Base-by-base conservation (phyloP, 2,888 invertebrate species). In the Nomada ruficornis region DNA sequence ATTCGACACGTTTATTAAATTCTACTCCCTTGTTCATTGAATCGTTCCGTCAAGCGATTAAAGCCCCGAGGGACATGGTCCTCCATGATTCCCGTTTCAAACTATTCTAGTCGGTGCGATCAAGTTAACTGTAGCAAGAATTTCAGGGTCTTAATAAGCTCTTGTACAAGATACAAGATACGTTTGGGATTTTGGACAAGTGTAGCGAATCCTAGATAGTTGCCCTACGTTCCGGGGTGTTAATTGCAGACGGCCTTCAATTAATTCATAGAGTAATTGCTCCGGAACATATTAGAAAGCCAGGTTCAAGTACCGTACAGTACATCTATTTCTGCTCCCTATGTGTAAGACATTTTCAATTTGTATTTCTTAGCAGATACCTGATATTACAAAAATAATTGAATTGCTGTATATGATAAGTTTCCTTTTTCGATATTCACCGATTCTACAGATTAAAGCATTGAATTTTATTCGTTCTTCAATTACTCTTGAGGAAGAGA, bases 111-210 rank as follows among this genome's bases (percentile, higher is more conserved):
- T 50, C 9, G 36, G 18, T n/a, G 15, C 54, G 42, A 55, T 55
- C 42, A 36, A 42, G n/a, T 60, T 36, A 29, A 60, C 36, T 70
- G 50, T 60, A 36, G 13, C 59, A 15, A 47, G 26, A n/a, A 36
- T 52, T 71, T 60, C 20, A 23, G 18, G 50, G 50, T 62, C 60
- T 62, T 71, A 71, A 60, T 70, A 70, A 52, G 36, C 60, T 71
- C 36, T 59, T 47, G n/a, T 62, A 62, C 47, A 36, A 42, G 57
- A 60, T 62, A 62, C 47, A 52, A 42, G 57, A 60, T 62, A 71
- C 60, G 11, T 71, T 71, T 60, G 60, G 60, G 60, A 62, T n/a
- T 60, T 50, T 60, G 0, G 60, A 60, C 70, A 52, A 60, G 50
- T 62, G 20, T 18, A 60, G 50, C 50, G 20, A 36, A 26, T 29